Conservation (phyloP, 2,113 vertebrate genomes). For the Myotis brandtii region DNA sequence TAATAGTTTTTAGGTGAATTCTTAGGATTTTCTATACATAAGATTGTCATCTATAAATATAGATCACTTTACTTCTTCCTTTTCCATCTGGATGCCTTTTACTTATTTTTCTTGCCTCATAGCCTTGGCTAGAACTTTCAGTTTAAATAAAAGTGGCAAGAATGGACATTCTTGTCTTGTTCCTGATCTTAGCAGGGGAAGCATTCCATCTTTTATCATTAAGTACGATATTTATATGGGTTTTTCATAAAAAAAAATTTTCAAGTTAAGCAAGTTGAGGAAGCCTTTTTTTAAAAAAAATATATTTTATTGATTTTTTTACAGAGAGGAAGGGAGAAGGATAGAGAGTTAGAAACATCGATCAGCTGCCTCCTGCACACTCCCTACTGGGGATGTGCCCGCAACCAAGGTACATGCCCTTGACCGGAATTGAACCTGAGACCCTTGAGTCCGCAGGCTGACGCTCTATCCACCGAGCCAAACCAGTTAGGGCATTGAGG, state of each 20-base stretch:
- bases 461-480: too few species aligned
- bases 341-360: too few species aligned
- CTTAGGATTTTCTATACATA: not conserved
- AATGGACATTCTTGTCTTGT: not conserved
- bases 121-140: not conserved
- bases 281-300: not conserved
- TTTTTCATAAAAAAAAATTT: not conserved
- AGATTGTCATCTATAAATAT: not conserved
- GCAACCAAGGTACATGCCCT: too few species aligned
- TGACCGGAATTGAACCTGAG: too few species aligned
- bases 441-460: too few species aligned
- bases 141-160: not conserved
- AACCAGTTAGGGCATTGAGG: not conserved
- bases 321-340: too few species aligned
- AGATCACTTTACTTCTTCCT: not conserved
- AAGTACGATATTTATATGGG: not conserved
- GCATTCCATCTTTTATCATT: not conserved
- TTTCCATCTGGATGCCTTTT: not conserved
- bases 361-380: too few species aligned
- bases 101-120: constrained; percentile 15
- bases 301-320: too few species aligned
- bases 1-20: constrained; percentile 14
- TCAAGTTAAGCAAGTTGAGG: not conserved
- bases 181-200: not conserved
- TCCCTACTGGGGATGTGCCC: too few species aligned